Base-by-base conservation (phyloP, 2,888 invertebrate genomes). In the Nemotelus pantherinus region DNA sequence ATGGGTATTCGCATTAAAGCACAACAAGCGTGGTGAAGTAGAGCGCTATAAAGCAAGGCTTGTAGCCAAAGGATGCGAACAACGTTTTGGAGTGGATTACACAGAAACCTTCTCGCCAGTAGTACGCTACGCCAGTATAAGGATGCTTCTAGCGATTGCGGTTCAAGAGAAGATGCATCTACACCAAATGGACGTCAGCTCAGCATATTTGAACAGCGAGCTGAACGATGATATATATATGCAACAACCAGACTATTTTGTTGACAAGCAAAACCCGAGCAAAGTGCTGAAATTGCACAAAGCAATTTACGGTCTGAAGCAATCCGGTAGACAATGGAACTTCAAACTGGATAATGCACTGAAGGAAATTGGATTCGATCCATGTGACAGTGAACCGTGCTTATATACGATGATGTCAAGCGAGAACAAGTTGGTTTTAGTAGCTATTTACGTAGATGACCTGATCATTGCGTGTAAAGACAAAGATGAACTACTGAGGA, bases 161-260 rank as follows among this genome's bases (percentile, higher is more conserved):
- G 80, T 55, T 2, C 79, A 80, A 67, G 53, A 77, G 2, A 68
- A 81, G 41, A 43, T 81, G 39, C 64, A 80, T 55, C 44, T 81
- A 3, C 79, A 81, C 43, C 82, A 82, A 60, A 77, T 82, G 64
- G 81, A 81, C 71, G 81, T 82, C 2, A 77, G 67, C 5, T 74
- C 79, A n/a, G 81, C 82, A 0, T 82, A 81, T 77, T 64, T 81
- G 3, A n/a, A n/a, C n/a, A n/a, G n/a, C n/a, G n/a, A n/a, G n/a
- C n/a, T n/a, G n/a, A n/a, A n/a, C n/a, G n/a, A 80, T 2, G 78
- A 80, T 4, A 67, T 82, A 4, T 82, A 78, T 53, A 82, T 81
- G 81, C 63, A 75, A 43, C 79, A 79, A 55, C 80, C 80, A 3
- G 75, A 80, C 76, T 45, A 67, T 25, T 80, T 78, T 72, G 39